Conservation (phyloP, 1,140 invertebrate genomes). For the Brachionus calyciflorus region DNA sequence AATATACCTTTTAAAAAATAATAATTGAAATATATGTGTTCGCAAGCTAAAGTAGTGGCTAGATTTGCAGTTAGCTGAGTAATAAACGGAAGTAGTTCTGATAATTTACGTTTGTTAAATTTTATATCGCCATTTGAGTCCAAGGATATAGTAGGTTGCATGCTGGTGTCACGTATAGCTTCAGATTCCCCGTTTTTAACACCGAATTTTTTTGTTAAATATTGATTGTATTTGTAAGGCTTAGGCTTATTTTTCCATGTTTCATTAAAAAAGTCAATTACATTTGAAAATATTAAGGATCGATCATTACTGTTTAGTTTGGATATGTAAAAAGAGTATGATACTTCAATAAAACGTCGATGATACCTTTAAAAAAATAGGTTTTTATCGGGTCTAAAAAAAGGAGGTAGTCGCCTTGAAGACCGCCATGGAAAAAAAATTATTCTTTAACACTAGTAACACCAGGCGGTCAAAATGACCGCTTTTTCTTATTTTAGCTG, state of each 20-base stretch:
- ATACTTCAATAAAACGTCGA: conserved; percentile 44
- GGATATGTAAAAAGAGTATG: too few relatives aligned
- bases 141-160: not conserved
- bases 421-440: too few relatives aligned
- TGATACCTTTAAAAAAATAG: too few relatives aligned
- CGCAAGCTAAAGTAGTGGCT: not conserved
- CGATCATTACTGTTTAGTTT: too few relatives aligned
- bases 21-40: conserved; percentile 20
- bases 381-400: too few relatives aligned
- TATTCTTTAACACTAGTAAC: too few relatives aligned
- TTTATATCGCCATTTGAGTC: not conserved
- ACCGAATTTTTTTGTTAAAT: not conserved
- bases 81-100: conserved; percentile 12
- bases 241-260: conserved; percentile 41
- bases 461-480: too few relatives aligned
- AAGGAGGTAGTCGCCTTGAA: too few relatives aligned
- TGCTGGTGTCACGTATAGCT: not conserved
- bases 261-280: conserved; percentile 42
- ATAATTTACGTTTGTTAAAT: conserved; percentile 40
- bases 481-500: too few relatives aligned
- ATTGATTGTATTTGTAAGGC: conserved; percentile 18
- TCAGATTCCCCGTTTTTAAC: not conserved
- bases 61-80: conserved; percentile 1
- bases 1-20: conserved; percentile 8
- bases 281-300: too few relatives aligned